Conservation (phyloP, 2,797 vertebrate genomes). For the Myotis vivesi region DNA sequence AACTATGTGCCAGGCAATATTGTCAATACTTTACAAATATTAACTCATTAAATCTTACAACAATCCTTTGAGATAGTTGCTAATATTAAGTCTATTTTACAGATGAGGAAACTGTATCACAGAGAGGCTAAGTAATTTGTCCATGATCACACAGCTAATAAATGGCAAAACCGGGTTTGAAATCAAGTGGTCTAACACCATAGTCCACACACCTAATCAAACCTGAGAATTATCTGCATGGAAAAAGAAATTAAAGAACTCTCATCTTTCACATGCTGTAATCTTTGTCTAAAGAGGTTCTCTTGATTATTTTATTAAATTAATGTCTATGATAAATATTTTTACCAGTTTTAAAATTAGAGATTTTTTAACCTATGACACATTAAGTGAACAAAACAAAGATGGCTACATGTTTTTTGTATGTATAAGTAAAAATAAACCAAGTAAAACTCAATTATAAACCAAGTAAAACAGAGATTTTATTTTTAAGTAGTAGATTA, state of each 20-base stretch:
- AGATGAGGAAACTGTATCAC: background rate
- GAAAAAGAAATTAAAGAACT: background rate
- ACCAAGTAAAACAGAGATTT: background rate
- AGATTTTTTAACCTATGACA: background rate
- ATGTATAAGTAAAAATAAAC: background rate
- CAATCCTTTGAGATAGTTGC: background rate
- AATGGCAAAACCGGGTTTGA: background rate
- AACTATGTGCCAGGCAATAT: background rate
- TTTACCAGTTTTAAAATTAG: background rate
- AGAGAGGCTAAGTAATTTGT: background rate
- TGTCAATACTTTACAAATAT: background rate
- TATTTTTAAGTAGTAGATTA: background rate
- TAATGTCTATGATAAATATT: background rate
- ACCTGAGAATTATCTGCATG: background rate
- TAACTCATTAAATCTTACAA: background rate
- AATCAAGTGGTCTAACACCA: background rate
- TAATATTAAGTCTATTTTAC: background rate
- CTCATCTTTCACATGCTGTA: background rate
- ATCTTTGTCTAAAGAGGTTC: background rate
- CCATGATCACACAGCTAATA: background rate
- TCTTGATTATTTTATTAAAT: background rate
- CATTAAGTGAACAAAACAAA: background rate
- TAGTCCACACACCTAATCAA: background rate
- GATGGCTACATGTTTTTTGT: background rate
- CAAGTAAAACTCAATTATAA: background rate